phyloP scores from a whole-genome alignment of 2,797 vertebrate species.

The Diceros bicornis region DNA sequence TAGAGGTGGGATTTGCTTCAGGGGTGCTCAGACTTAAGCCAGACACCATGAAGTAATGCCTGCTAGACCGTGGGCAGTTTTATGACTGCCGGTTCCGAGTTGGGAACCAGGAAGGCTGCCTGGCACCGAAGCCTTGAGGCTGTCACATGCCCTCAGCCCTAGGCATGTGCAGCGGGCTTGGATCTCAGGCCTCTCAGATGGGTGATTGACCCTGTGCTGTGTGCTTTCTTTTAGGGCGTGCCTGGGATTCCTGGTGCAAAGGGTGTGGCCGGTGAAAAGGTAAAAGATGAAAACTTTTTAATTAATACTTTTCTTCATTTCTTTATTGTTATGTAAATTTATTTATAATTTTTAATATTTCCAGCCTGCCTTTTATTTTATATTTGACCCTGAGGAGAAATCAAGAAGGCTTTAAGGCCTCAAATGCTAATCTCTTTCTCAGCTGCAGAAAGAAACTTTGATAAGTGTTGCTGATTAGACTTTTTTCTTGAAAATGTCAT shows the following conservation, averaged over 20 bases:
- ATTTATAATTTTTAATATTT: constrained; percentile 58
- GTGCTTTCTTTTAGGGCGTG: constrained; percentile 92
- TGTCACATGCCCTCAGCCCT: neutral
- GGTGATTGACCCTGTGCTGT: neutral
- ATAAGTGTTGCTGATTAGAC: neutral
- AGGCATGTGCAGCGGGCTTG: neutral
- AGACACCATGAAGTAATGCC: neutral
- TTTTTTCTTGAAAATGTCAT: constrained; percentile 39
- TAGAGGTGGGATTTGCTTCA: constrained; percentile 43
- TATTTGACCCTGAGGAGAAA: constrained; percentile 21
- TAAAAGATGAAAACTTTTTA: constrained; percentile 80
- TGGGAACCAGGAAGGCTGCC: neutral
- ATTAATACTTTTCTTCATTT: constrained; percentile 21
- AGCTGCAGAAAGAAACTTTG: constrained; percentile 42
- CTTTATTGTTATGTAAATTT: neutral
- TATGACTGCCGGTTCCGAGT: neutral
- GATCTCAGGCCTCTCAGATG: neutral
- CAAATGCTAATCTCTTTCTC: constrained; percentile 9
- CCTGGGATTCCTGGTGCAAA: constrained; percentile 95
- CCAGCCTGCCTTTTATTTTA: constrained; percentile 52
- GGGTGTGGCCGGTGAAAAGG: constrained; percentile 94
- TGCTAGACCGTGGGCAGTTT: neutral
- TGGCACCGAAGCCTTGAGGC: neutral
- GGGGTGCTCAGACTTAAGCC: neutral
- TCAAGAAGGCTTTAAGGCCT: constrained; percentile 34